Base-by-base conservation (phyloP, 1,140 invertebrate genomes). In the Panagrolaimus sp. region DNA sequence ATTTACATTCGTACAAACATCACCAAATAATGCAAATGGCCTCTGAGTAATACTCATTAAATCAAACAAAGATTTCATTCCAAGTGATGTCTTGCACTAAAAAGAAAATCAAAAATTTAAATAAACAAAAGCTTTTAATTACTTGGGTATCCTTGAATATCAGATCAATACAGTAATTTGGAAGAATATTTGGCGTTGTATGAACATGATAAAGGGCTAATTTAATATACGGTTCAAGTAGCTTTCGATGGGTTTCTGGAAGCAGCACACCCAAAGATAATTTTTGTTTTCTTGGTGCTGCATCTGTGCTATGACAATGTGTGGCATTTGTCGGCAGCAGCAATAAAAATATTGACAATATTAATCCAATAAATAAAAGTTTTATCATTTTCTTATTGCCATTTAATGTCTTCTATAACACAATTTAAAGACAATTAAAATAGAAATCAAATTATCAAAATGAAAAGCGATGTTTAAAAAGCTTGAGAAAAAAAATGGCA, bases 51-150 rank as follows among this genome's bases (percentile, higher is more conserved):
- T 90, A 86, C 94, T 90, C 90, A 98, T 94, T 91, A 96, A 94
- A 84, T 97, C 94, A 85, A 97, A 97, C 84, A 98, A 95, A 0
- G 92, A 90, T 84, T 96, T 96, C 71, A 97, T 93, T 1, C 94
- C 94, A n/a, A 96, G 91, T 0, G 94, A 93, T 26, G 95, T 91
- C 84, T 96, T 94, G 84, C 95, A 97, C 94, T 98, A 87, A 10
- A 87, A 88, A 73, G 24, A 3, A 32, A 26, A 45, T 9, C 7
- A 69, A 48, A 52, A 62, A 38, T 28, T 38, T 55, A 32, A 65
- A 21, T 44, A 45, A 47, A 47, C 63, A 48, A 66, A 43, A 63
- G 58, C 71, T 62, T 52, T 43, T 46, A 71, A 63, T 47, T 65
- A 80, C 78, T 70, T 77, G 78, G n/a, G 78, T 80, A 71, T 81